Percentiles rank a stretch among this genome's conserved stretches.
Conservation (phyloP, 2,113 vertebrate species). For the Taurulus bubalis region DNA sequence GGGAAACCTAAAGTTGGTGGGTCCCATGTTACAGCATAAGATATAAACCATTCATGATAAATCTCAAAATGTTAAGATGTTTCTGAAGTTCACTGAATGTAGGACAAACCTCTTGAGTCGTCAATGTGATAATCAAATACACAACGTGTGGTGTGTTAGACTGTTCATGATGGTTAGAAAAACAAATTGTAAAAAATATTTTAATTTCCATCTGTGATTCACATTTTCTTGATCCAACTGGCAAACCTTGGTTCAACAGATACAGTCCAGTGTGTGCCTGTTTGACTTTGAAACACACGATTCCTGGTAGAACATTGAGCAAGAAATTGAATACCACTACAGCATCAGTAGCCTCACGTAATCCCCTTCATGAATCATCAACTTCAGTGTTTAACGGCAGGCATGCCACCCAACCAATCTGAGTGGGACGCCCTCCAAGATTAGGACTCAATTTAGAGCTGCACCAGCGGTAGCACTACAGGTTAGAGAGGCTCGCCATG, state of each 20-base stretch:
- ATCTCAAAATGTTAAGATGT: constrained; percentile 12
- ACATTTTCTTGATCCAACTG: neutral
- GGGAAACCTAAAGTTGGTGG: constrained; percentile 39
- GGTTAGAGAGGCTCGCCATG: neutral
- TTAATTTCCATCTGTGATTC: neutral
- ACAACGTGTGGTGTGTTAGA: neutral
- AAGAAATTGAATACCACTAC: constrained; percentile 48
- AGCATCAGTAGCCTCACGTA: constrained; percentile 36
- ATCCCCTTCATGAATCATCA: constrained; percentile 43
- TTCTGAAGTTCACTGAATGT: constrained; percentile 4
- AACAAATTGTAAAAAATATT: too few species aligned
- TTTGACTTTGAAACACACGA: constrained; percentile 37
- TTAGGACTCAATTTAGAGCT: constrained; percentile 34
- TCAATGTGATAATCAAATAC: constrained; percentile 4
- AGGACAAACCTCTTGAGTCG: neutral
- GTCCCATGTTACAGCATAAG: constrained; percentile 16
- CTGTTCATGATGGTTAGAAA: neutral
- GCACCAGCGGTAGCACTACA: neutral
- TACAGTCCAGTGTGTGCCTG: neutral
- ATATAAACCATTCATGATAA: constrained; percentile 31
- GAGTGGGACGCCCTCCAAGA: constrained; percentile 14
- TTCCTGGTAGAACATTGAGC: constrained; percentile 33
- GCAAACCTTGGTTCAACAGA: neutral
- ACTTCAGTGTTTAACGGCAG: constrained; percentile 41
- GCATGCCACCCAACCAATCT: constrained; percentile 20